Base-by-base conservation (phyloP, 2,797 vertebrate genomes). In the Limosa lapponica region DNA sequence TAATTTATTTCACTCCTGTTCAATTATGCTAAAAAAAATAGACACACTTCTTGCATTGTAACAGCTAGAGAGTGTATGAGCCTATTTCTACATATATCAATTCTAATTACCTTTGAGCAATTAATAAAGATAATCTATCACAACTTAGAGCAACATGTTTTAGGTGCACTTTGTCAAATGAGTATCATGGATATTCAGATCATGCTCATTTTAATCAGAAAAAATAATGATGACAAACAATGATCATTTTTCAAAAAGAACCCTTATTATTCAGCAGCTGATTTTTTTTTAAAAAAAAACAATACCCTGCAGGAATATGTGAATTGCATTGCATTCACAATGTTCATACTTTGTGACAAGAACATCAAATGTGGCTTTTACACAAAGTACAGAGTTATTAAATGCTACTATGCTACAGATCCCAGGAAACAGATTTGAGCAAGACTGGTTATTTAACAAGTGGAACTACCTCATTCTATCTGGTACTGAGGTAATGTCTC, bases 81-180 rank as follows among this genome's bases (percentile, higher is more conserved):
- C 44, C 34, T 88, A 28, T 91, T 96, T 82, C 54, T 87, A 74
- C 41, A 69, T 81, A 70, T 86, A 89, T 88, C 74, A 93, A 74
- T 93, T 96, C 73, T 94, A 96, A 96, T 97, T 94, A 92, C 54
- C 71, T 93, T 77, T 84, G 32, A 94, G 77, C 81, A 94, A 94
- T 96, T 95, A 94, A 94, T 96, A 92, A 91, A 92, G 57, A 85
- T 82, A 89, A 96, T 94, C 14, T 90, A 66, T 96, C 65, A 91
- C 20, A 82, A 14, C 13, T 83, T 58, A 89, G 22, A 92, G 27
- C 28, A 92, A 93, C 34, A 77, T 74, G 16, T 77, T 89, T 90
- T 49, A 94, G 36, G 49, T 82, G 30, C 49, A 44, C 27, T 81
- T 92, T 91, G 34, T 95, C 69, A 92, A 94, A 72, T 16, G 17